Conservation (phyloP, 2,888 invertebrate genomes). For the Hemicrepidius hirtus region DNA sequence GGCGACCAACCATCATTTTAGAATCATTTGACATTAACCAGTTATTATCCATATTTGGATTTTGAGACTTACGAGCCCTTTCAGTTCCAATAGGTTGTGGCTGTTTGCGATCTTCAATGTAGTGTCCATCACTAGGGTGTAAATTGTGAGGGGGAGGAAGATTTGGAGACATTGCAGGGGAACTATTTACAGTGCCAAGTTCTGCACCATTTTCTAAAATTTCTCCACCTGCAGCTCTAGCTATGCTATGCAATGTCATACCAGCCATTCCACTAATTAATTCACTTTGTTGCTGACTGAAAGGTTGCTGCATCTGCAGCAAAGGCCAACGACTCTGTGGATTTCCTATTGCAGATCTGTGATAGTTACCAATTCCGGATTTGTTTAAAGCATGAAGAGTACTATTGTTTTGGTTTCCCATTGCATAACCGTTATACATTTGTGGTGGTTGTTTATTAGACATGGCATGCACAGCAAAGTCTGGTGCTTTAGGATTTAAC, state of each 20-base stretch:
- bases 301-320: conserved; percentile 66
- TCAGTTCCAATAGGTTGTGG: conserved; percentile 86
- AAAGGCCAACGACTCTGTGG: conserved; percentile 65
- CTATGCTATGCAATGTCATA: conserved; percentile 68
- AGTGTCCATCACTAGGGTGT: conserved; percentile 58
- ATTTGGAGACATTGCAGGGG: conserved; percentile 72
- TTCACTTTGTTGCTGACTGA: conserved; percentile 65
- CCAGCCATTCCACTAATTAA: conserved; percentile 69
- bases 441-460: conserved; percentile 54
- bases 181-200: conserved; percentile 72
- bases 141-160: conserved; percentile 61
- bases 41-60: conserved; percentile 62
- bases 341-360: conserved; percentile 52
- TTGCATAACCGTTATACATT: conserved; percentile 57
- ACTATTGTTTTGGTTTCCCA: conserved; percentile 53
- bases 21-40: conserved; percentile 72
- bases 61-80: conserved; percentile 80
- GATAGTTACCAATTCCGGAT: conserved; percentile 52
- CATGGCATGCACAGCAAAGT: conserved; percentile 75
- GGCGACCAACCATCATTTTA: conserved; percentile 62
- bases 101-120: conserved; percentile 75
- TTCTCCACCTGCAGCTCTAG: conserved; percentile 65
- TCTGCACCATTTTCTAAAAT: conserved; percentile 72
- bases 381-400: conserved; percentile 51
- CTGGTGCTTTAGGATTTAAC: conserved; percentile 87